A percentile compares a stretch with the other conserved stretches of the same genome.
These are phyloP conservation scores for Ochropleura leucogaster DNA, from an alignment of 2,888 invertebrate genomes.

Conservation along the genomic window DNA sequence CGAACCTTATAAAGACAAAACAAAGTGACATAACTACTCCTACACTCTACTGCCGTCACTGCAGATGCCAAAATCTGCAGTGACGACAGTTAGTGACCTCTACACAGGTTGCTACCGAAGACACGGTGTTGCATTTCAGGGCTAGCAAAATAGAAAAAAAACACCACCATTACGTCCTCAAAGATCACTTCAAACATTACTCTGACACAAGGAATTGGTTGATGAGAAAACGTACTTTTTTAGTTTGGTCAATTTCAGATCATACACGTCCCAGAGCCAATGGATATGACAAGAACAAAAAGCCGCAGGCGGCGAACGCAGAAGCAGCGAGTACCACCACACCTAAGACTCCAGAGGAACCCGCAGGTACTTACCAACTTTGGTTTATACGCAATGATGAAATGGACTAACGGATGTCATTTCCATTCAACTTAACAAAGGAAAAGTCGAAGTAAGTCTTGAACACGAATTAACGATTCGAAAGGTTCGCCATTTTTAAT, in stretches of 20 bases:
- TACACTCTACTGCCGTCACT: no score
- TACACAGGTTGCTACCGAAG: neutral
- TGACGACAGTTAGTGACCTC: neutral
- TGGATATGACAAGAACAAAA: conserved; percentile 83
- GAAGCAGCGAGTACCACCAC: conserved; percentile 69
- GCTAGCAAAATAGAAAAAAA: no score
- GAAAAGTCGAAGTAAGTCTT: neutral
- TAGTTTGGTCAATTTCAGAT: conserved; percentile 71
- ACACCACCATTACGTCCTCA: neutral
- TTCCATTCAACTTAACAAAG: neutral
- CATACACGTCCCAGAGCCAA: conserved; percentile 83
- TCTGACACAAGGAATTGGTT: neutral
- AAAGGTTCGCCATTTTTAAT: neutral
- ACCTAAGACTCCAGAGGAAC: conserved; percentile 79
- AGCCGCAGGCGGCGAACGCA: conserved; percentile 75
- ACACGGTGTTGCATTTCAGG: neutral
- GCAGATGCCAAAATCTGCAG: neutral
- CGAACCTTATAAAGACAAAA: neutral
- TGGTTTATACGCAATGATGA: neutral
- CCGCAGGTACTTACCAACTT: conserved; percentile 72
- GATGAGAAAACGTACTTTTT: conserved; percentile 19
- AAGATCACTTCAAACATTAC: neutral
- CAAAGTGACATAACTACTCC: neutral
- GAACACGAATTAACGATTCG: neutral
- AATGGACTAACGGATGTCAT: neutral